Percentiles rank a stretch among this genome's conserved stretches.
phyloP scores from a whole-genome alignment of 2,888 invertebrate species.

The Synergus gifuensis region DNA sequence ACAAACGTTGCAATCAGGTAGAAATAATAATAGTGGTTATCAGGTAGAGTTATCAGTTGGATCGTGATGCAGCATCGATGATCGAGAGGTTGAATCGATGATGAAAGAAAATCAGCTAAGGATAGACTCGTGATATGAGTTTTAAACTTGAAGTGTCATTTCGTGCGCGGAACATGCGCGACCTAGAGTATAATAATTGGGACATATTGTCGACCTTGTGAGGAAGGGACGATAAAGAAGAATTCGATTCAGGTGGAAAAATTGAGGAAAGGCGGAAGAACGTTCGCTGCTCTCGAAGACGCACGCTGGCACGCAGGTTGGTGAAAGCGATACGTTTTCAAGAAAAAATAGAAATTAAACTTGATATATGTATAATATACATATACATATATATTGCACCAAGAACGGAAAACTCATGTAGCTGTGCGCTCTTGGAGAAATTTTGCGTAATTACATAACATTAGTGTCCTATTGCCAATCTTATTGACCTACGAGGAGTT shows the following conservation, averaged over 20 bases:
- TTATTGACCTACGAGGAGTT: constrained; percentile 18
- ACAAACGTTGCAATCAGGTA: constrained; percentile 24
- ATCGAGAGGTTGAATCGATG: constrained; percentile 39
- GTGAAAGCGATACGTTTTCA: constrained; percentile 48
- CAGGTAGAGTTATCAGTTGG: constrained; percentile 33
- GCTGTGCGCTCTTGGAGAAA: constrained; percentile 33
- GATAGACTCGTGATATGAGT: constrained; percentile 41
- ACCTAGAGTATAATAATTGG: constrained; percentile 4
- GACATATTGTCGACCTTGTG: constrained; percentile 36
- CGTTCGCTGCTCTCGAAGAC: constrained; percentile 35
- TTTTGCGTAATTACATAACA: constrained; percentile 29
- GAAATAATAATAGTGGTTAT: constrained; percentile 25
- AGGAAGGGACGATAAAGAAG: constrained; percentile 32
- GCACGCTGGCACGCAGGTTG: constrained; percentile 49
- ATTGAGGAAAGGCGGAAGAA: constrained; percentile 42
- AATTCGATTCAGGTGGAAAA: constrained; percentile 33
- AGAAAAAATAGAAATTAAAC: constrained; percentile 46
- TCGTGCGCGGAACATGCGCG: constrained; percentile 19
- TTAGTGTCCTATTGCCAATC: constrained; percentile 37
- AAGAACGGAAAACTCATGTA: constrained; percentile 31
- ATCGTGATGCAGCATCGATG: constrained; percentile 37
- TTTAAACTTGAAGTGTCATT: constrained; percentile 33
- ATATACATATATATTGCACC: neutral
- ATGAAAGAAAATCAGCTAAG: constrained; percentile 45
- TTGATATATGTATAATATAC: constrained; percentile 22